Evolutionary conservation across 2,888 invertebrate genomes (phyloP).

Genomic region (Apoda limacodes): DNA sequence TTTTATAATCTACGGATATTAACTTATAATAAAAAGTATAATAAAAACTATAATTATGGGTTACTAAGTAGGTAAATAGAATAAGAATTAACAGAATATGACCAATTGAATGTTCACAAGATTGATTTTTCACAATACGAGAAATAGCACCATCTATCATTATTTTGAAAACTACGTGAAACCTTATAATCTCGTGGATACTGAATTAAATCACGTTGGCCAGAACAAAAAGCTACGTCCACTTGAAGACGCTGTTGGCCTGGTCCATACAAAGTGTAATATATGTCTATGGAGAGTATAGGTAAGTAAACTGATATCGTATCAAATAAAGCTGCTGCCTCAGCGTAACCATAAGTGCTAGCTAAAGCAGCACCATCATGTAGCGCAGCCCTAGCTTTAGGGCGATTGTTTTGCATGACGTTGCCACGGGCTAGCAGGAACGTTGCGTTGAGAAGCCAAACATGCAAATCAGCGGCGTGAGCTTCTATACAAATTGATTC

Average conservation of each 20-base stretch:
- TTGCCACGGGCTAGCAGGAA: constrained; percentile 53
- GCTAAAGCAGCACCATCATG: constrained; percentile 31
- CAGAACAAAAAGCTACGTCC: constrained; percentile 2
- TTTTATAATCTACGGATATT: no score
- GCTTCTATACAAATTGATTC: no score
- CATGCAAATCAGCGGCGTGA: constrained; percentile 32
- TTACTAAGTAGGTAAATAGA: no score
- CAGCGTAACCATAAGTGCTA: constrained; percentile 28
- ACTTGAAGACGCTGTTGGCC: constrained; percentile 3
- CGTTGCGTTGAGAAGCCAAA: constrained; percentile 47
- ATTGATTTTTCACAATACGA: not conserved
- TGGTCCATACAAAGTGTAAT: not conserved
- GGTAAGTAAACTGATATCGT: constrained; percentile 30
- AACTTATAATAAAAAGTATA: no score
- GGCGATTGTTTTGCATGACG: constrained; percentile 50
- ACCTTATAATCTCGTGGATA: constrained; percentile 1
- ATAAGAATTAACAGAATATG: no score
- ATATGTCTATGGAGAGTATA: not conserved
- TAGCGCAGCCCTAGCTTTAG: constrained; percentile 47
- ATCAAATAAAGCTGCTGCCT: constrained; percentile 50
- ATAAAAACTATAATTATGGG: no score
- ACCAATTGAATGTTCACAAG: no score
- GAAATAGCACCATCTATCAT: not conserved
- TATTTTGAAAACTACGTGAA: no score
- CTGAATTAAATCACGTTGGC: constrained; percentile 4